Evolutionary conservation across 1,140 invertebrate genomes (phyloP).

Genomic region (Sycophila sp.): DNA sequence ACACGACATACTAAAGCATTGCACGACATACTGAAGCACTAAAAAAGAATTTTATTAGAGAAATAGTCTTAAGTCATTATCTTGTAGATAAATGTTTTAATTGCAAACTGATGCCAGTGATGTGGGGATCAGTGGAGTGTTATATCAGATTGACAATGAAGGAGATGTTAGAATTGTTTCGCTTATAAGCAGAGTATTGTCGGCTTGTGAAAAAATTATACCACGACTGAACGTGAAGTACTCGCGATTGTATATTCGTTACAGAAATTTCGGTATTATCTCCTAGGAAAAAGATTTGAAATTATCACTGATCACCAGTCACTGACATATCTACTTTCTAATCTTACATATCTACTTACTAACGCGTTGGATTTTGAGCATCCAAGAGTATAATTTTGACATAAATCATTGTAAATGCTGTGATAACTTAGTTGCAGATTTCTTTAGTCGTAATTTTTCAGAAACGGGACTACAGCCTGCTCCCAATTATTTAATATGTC

Average conservation of each 20-base stretch:
- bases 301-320: no score
- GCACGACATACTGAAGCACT: no score
- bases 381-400: neutral
- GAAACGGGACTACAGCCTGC: no score
- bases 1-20: no score
- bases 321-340: neutral
- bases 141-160: no score
- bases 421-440: neutral
- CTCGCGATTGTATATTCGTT: conserved; percentile 46
- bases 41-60: neutral
- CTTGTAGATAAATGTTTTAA: no score
- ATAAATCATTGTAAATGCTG: neutral
- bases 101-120: no score
- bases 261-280: conserved; percentile 48
- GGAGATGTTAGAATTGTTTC: conserved; percentile 19
- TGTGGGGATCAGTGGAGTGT: no score
- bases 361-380: neutral
- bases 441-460: neutral
- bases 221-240: neutral
- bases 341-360: neutral
- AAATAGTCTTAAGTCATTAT: neutral
- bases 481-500: no score
- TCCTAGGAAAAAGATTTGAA: conserved; percentile 37
- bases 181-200: no score
- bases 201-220: no score